phyloP scores from a whole-genome alignment of 2,888 invertebrate species.

The Aricia artaxerxes region DNA sequence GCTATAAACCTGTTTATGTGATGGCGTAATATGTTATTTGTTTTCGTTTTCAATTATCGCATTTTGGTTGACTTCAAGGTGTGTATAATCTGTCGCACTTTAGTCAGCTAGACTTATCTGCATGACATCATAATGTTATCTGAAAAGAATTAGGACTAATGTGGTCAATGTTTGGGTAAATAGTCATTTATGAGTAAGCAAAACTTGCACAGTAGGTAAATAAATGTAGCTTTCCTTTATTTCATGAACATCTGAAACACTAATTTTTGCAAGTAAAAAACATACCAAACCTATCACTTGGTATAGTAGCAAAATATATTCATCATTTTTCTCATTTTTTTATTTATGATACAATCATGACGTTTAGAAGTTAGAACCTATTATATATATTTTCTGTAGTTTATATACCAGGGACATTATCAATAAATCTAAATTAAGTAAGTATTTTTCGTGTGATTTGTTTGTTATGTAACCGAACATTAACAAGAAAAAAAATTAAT shows the following conservation, averaged over 20 bases:
- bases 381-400: neutral
- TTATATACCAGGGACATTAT: neutral
- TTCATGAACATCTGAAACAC: too few species aligned
- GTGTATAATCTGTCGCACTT: neutral
- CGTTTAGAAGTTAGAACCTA: neutral
- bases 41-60: conserved; percentile 13
- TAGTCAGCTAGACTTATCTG: conserved; percentile 8
- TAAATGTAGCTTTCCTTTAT: neutral
- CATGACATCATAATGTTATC: conserved; percentile 19
- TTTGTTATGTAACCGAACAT: conserved; percentile 5
- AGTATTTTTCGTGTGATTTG: neutral
- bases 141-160: neutral
- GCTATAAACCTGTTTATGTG: conserved; percentile 1
- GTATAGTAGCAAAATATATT: neutral
- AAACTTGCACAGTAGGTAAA: neutral
- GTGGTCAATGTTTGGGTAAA: conserved; percentile 14
- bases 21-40: conserved; percentile 11
- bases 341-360: neutral
- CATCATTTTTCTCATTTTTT: neutral
- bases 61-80: neutral
- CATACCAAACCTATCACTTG: too few species aligned
- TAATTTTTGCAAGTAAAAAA: too few species aligned
- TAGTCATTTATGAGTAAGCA: neutral
- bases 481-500: neutral
- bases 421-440: neutral